Evolutionary conservation across 30 jellyfish, hydroid and myxozoan species (phyloP).

Genomic region (Clytia hemisphaerica): DNA sequence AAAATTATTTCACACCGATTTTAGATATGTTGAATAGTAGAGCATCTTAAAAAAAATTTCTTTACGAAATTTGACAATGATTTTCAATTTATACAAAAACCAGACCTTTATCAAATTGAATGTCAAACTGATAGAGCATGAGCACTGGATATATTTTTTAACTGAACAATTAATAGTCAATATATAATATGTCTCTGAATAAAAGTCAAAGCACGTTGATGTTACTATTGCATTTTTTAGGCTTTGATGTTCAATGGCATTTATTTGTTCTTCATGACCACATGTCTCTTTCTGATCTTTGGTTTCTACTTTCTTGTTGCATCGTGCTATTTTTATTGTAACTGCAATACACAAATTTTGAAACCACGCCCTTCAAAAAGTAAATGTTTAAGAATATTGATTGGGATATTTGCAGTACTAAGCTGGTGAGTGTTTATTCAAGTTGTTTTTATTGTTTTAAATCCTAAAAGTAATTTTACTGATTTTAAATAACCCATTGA

Average conservation of each 20-base stretch:
- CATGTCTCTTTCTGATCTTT: slow-evolving; percentile 38
- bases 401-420: slow-evolving; percentile 45
- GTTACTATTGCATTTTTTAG: slow-evolving; percentile 20
- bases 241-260: slow-evolving; percentile 75
- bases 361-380: slow-evolving; percentile 61
- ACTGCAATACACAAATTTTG: slow-evolving; percentile 48
- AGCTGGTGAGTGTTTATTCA: slow-evolving; percentile 41
- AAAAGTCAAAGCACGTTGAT: background rate
- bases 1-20: too few relatives aligned
- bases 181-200: background rate
- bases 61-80: too few relatives aligned
- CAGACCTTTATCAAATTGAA: too few relatives aligned
- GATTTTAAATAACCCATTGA: too few relatives aligned
- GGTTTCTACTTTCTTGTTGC: slow-evolving; percentile 43
- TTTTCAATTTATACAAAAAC: too few relatives aligned
- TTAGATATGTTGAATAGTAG: too few relatives aligned
- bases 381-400: slow-evolving; percentile 45
- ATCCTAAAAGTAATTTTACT: too few relatives aligned
- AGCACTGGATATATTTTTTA: background rate
- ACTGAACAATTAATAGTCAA: background rate
- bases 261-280: slow-evolving; percentile 36
- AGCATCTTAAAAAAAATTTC: too few relatives aligned
- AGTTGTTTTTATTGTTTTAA: too few relatives aligned
- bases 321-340: slow-evolving; percentile 62
- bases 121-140: too few relatives aligned